Conservation (phyloP, 2,113 vertebrate genomes). For the Tympanuchus pallidicinctus region DNA sequence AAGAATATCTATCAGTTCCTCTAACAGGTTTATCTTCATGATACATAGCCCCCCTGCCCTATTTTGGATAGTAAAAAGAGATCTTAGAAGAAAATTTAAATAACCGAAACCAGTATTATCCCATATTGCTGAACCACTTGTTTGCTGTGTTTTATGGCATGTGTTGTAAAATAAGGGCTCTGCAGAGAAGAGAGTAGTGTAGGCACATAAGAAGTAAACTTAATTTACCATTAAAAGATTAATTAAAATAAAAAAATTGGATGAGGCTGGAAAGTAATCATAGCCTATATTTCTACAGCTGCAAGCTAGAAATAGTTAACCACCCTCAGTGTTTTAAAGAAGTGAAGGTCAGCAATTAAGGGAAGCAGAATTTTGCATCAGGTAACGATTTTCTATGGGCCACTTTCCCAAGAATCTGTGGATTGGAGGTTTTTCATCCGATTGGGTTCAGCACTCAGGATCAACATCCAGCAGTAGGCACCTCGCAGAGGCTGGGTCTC, state of each 20-base stretch:
- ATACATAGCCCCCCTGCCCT: conserved; percentile 3
- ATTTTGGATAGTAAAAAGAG: conserved; percentile 35
- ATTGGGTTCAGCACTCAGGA: background rate
- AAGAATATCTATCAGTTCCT: conserved; percentile 1
- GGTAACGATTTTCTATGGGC: background rate
- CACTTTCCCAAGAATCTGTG: background rate
- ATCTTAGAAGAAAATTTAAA: conserved; percentile 18
- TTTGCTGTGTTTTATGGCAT: background rate
- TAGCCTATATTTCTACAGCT: background rate
- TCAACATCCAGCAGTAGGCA: background rate
- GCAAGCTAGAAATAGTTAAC: background rate
- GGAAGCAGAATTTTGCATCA: background rate
- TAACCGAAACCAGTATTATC: background rate
- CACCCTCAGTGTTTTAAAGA: background rate
- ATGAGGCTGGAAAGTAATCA: background rate
- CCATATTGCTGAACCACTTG: accelerated
- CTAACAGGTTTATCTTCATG: conserved; percentile 56
- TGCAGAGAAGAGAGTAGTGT: background rate
- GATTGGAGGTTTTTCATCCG: background rate
- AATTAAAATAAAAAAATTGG: conserved; percentile 25
- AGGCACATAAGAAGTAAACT: background rate
- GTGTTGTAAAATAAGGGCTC: background rate
- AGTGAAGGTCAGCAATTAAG: background rate
- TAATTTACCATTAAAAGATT: conserved; percentile 25
- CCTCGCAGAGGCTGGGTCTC: background rate